These are phyloP conservation scores for Cylindroiulus punctatus DNA, from an alignment of 2,888 invertebrate species.

Conservation along the genomic window DNA sequence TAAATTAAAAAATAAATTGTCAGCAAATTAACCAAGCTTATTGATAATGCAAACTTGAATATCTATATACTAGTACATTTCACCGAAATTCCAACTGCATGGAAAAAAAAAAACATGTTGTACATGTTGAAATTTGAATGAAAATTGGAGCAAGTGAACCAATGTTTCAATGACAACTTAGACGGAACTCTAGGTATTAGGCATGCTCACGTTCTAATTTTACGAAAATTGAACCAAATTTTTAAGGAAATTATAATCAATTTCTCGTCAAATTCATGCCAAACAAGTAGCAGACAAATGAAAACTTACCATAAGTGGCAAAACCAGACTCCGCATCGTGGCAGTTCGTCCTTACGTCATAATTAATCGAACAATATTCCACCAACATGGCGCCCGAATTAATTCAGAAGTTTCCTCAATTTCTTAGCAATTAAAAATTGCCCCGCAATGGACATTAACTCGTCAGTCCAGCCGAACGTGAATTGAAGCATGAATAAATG, in stretches of 20 bases:
- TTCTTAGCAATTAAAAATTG: not conserved
- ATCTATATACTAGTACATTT: no score
- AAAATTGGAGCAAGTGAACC: no score
- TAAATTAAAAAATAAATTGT: no score
- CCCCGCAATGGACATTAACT: not conserved
- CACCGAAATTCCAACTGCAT: no score
- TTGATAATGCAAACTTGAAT: no score
- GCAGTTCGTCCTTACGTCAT: not conserved
- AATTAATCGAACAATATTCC: conserved; percentile 48
- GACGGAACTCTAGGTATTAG: no score
- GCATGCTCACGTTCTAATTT: no score
- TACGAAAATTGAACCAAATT: no score
- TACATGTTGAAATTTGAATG: no score
- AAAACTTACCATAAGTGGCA: not conserved
- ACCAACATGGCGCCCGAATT: conserved; percentile 49
- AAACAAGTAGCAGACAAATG: not conserved
- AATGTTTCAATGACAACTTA: no score
- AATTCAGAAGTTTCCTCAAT: not conserved
- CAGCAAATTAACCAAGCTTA: no score
- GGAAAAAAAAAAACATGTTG: no score
- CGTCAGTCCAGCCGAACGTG: not conserved
- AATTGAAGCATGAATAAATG: not conserved
- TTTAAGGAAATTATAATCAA: not conserved
- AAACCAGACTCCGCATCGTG: not conserved
- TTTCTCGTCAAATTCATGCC: not conserved